phyloP scores from a whole-genome alignment of 1,140 invertebrate species.

The Drosophila mojavensis region DNA sequence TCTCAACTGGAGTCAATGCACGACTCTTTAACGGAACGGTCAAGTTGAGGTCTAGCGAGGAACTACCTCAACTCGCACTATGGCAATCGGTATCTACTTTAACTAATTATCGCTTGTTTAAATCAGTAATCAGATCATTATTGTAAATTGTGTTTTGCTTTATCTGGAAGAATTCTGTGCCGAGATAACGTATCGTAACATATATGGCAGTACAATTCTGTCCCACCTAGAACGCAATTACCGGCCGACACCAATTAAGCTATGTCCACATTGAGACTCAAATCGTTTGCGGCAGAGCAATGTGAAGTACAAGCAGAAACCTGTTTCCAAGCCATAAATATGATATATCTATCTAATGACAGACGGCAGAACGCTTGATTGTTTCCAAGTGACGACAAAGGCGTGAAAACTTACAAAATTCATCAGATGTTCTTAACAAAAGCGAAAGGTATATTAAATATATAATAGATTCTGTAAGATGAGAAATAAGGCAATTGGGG shows the following conservation, averaged over 20 bases:
- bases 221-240: slow-evolving; percentile 39
- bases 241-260: slow-evolving; percentile 30
- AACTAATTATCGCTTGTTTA: slow-evolving; percentile 25
- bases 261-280: slow-evolving; percentile 10
- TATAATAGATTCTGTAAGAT: no score
- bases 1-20: slow-evolving; percentile 17
- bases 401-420: slow-evolving; percentile 31
- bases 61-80: background rate
- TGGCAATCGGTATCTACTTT: background rate
- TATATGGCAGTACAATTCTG: slow-evolving; percentile 12
- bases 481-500: no score
- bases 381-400: slow-evolving; percentile 6
- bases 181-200: slow-evolving; percentile 33
- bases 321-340: slow-evolving; percentile 40
- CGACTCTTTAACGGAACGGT: slow-evolving; percentile 3
- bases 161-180: slow-evolving; percentile 14
- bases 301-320: slow-evolving; percentile 2
- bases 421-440: background rate
- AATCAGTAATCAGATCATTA: slow-evolving; percentile 27
- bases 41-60: slow-evolving; percentile 19
- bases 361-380: slow-evolving; percentile 4
- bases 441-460: background rate
- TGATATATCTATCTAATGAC: slow-evolving; percentile 12
- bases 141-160: slow-evolving; percentile 7
- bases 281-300: slow-evolving; percentile 5